Evolutionary conservation across 2,113 vertebrate genomes (phyloP), one percentile per base, ranked within the genome.

Genomic region (Mohoua ochrocephala): DNA sequence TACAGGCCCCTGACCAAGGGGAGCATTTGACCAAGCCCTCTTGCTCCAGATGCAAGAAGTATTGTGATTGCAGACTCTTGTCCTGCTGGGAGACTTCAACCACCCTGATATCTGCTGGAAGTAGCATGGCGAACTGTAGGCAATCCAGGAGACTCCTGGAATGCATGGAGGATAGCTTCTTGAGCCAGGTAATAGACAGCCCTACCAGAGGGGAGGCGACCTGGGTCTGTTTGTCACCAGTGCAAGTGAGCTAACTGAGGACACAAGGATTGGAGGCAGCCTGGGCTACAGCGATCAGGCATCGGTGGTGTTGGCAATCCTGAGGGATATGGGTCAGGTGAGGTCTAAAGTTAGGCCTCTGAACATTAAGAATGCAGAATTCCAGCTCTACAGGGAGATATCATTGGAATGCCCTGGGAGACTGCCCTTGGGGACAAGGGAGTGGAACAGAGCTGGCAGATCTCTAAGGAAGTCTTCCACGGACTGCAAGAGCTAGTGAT

Each of bases 71-170:
- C 15, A 70, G 24, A 13, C 31, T 50, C 54, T 42, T 42, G 11
- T 83, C 16, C 26, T 52, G 45, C 67, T 52, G 37, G 37, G 24
- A 8, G 26, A 10, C 10, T 52, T n/a, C 45, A 42, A 10, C 54
- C 31, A 35, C 37, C 24, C 17, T 44, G 31, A 15, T 16, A 24
- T 30, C 20, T 61, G 42, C 64, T 28, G 65, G 67, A 52, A 61
- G 54, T 5, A 30, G 28, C 27, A 33, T 0, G 1, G 5, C 0
- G 1, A 47, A 20, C 31, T 61, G 20, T 35, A 35, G 26, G 37
- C 21, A 71, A 16, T 8, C 37, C 37, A 83, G 37, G 13, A 57
- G 53, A 21, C 14, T 28, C 23, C 11, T 49, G 64, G 28, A 60
- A 69, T 16, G 11, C 18, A n/a, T 9, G 42, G 19, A 53, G 11